A percentile compares a stretch with the other conserved stretches of the same genome.
These are phyloP conservation scores for Psittacula echo DNA, from an alignment of 2,797 vertebrate genomes.

Conservation along the genomic window DNA sequence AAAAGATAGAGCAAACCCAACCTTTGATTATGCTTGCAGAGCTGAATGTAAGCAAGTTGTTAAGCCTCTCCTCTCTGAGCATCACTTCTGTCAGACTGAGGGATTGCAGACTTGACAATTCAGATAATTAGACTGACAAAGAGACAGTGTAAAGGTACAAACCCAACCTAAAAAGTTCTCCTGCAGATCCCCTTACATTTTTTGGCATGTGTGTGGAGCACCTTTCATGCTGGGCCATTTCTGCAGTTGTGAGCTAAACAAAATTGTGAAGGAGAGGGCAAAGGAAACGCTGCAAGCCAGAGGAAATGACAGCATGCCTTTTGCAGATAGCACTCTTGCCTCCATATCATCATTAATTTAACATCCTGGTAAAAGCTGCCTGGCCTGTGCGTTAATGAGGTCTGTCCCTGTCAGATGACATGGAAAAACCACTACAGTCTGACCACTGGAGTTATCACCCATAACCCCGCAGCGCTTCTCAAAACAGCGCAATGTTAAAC, in stretches of 20 bases:
- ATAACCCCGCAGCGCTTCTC: neutral
- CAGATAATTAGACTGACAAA: neutral
- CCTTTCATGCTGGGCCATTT: neutral
- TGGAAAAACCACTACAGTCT: neutral
- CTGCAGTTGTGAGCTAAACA: neutral
- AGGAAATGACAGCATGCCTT: conserved; percentile 27
- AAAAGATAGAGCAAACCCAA: conserved; percentile 15
- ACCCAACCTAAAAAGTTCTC: neutral
- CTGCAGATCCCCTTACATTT: neutral
- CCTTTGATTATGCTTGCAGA: neutral
- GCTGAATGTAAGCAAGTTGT: neutral
- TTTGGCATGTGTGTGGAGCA: accelerated
- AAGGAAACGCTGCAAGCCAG: neutral
- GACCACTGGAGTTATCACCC: conserved; percentile 10
- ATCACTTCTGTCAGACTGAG: neutral
- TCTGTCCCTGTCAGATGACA: conserved; percentile 7
- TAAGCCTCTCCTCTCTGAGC: neutral
- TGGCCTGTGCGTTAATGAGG: conserved; percentile 34
- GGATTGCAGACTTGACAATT: conserved; percentile 17
- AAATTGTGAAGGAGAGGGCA: neutral
- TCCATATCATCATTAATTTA: neutral
- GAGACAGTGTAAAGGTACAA: neutral
- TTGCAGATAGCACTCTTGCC: neutral
- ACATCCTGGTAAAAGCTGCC: neutral
- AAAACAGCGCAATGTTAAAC: neutral